A percentile compares a stretch with the other conserved stretches of the same genome.
Conservation (phyloP, 2,113 vertebrate genomes). For the Festucalex cinctus region DNA sequence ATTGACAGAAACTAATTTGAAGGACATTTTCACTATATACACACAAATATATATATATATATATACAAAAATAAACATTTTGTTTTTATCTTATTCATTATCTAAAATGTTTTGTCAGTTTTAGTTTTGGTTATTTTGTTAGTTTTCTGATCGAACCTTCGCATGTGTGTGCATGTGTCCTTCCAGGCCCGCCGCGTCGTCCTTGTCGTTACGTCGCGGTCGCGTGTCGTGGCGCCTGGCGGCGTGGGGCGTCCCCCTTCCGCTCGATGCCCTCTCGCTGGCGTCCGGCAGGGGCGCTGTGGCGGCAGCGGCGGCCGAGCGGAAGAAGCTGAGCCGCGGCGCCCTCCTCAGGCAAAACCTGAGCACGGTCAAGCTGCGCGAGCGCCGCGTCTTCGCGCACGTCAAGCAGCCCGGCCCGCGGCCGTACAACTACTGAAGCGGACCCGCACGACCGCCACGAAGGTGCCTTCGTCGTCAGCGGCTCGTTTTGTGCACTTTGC, state of each 20-base stretch:
- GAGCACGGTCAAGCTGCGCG: conserved; percentile 37
- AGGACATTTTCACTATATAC: no score
- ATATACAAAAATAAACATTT: no score
- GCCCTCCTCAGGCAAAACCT: conserved; percentile 69
- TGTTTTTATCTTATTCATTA: no score
- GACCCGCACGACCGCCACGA: fast-evolving
- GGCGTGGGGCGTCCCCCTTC: conserved; percentile 54
- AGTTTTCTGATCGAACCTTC: no score
- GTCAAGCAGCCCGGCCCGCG: conserved; percentile 71
- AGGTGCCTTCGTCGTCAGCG: not conserved
- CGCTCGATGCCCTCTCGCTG: conserved; percentile 36
- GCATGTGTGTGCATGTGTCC: conserved; percentile 1
- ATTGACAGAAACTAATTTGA: no score
- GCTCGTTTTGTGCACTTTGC: conserved; percentile 19
- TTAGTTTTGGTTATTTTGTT: no score
- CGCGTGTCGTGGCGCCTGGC: conserved; percentile 61
- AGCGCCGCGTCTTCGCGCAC: conserved; percentile 40
- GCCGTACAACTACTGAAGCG: conserved; percentile 66
- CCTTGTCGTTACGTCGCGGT: conserved; percentile 28
- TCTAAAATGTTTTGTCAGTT: no score
- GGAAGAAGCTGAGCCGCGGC: conserved; percentile 59
- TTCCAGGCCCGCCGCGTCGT: conserved; percentile 48
- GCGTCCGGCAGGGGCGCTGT: conserved; percentile 49
- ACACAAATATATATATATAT: no score
- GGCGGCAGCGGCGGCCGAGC: conserved; percentile 31